Base-by-base conservation (phyloP, 37 sponge, comb jelly and placozoan genomes). In the Theonella swinhoei region DNA sequence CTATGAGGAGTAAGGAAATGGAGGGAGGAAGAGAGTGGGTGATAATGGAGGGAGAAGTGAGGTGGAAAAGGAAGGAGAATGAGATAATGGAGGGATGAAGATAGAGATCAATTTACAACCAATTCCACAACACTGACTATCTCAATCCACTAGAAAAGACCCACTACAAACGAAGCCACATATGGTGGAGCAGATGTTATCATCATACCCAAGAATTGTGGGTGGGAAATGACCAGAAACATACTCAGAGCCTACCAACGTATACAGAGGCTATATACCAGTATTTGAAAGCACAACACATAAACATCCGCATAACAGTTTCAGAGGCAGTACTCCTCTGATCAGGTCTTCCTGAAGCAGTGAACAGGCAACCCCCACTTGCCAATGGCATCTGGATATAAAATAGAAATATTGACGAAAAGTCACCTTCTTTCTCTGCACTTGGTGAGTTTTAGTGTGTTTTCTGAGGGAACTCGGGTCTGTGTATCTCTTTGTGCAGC, bases 391-490 rank as follows among this genome's bases (percentile, higher is more conserved):
- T n/a, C n/a, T n/a, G n/a, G n/a, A n/a, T n/a, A n/a, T n/a, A n/a
- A n/a, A n/a, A n/a, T n/a, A n/a, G n/a, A n/a, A n/a, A n/a, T n/a
- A n/a, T n/a, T n/a, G 19, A 5, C 24, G 54, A 41, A 25, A 36
- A 43, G 23, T 9, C 68, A 88, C 91, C 87, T 88, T 93, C 72
- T 93, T 96, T 64, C 71, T 80, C 26, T 80, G 84, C 25, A 74
- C 75, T 37, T 64, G 25, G 83, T 96, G 97, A 35, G 91, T 92
- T 65, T 89, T 86, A 28, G 86, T 73, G 70, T 97, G 97, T 72
- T 97, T 97, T 32, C 97, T 83, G 29, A 97, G 87, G 22, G 97
- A 97, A 62, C 95, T 94, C 0, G 97, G 97, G 70, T 97, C 97
- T 30, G 97, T 97, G 92, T 97, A 97, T 23, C 92, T 76, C 74